phyloP scores from a whole-genome alignment of 1,140 invertebrate genomes.

The Drosophila sp. region DNA sequence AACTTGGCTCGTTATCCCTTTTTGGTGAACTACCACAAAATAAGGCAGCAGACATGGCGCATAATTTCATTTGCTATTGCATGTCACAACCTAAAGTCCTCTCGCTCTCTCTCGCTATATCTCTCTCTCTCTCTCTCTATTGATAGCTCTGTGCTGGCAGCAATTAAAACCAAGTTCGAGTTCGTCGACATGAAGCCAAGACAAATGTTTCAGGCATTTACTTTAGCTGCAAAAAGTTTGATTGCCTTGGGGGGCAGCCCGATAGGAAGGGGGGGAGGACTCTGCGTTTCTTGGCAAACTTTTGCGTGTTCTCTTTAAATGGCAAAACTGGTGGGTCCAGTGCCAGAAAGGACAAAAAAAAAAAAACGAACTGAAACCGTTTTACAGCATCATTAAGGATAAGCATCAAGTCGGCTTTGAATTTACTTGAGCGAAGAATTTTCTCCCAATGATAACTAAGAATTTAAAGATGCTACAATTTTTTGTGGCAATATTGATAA shows the following conservation, averaged over 20 bases:
- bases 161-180: constrained; percentile 62
- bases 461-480: constrained; percentile 47
- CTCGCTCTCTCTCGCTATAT: constrained; percentile 5
- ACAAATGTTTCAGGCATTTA: constrained; percentile 57
- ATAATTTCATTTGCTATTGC: constrained; percentile 67
- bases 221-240: constrained; percentile 56
- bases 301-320: constrained; percentile 47
- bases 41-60: constrained; percentile 28
- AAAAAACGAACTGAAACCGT: constrained; percentile 40
- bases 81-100: constrained; percentile 45
- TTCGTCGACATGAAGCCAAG: constrained; percentile 30
- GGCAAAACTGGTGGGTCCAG: constrained; percentile 34
- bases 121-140: constrained; percentile 36
- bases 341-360: constrained; percentile 6
- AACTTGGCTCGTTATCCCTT: constrained; percentile 75
- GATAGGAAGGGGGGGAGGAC: not conserved
- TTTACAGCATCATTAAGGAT: constrained; percentile 81
- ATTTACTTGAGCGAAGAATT: constrained; percentile 65
- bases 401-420: constrained; percentile 74
- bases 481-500: constrained; percentile 43
- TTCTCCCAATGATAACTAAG: constrained; percentile 53
- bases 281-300: constrained; percentile 38
- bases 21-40: constrained; percentile 19
- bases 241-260: constrained; percentile 43
- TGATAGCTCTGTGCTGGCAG: constrained; percentile 58